These are phyloP conservation scores for Xiphorhynchus elegans DNA, from an alignment of 2,113 vertebrate species.

Conservation along the genomic window DNA sequence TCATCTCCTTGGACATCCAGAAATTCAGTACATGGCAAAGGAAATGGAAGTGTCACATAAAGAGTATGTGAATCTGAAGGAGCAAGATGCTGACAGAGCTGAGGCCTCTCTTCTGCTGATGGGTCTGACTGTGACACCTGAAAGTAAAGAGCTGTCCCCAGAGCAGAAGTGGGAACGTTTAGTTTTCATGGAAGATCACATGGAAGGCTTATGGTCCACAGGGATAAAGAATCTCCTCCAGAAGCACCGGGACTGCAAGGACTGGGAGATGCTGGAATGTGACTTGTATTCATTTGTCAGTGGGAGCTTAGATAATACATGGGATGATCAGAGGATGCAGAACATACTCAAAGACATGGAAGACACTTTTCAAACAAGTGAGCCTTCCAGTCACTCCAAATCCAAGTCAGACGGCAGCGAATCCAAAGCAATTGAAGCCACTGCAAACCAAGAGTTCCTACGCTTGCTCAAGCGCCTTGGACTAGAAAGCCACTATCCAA, in stretches of 20 bases:
- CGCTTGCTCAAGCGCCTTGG: constrained; percentile 45
- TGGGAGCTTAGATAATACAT: not conserved
- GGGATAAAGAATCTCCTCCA: constrained; percentile 27
- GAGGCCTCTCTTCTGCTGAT: constrained; percentile 64
- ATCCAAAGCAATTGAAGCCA: not conserved
- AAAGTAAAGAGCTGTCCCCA: too few species aligned
- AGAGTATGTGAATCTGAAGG: constrained; percentile 42
- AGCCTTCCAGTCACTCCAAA: not conserved
- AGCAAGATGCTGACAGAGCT: constrained; percentile 17
- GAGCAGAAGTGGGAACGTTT: constrained; percentile 26
- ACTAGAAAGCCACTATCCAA: constrained; percentile 36
- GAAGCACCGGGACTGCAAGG: not conserved
- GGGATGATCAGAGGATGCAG: not conserved
- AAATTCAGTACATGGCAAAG: constrained; percentile 29
- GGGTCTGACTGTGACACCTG: constrained; percentile 18
- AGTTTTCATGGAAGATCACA: not conserved
- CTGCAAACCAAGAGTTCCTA: not conserved
- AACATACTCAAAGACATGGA: constrained; percentile 10
- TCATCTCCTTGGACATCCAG: constrained; percentile 30
- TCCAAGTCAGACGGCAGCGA: not conserved
- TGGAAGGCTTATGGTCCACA: not conserved
- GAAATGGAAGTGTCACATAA: too few species aligned
- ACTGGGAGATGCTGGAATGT: constrained; percentile 49
- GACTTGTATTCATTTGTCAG: constrained; percentile 23
- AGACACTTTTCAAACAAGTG: not conserved